phyloP scores from a whole-genome alignment of 1,140 invertebrate species.

The Lanistes nyassanus region DNA sequence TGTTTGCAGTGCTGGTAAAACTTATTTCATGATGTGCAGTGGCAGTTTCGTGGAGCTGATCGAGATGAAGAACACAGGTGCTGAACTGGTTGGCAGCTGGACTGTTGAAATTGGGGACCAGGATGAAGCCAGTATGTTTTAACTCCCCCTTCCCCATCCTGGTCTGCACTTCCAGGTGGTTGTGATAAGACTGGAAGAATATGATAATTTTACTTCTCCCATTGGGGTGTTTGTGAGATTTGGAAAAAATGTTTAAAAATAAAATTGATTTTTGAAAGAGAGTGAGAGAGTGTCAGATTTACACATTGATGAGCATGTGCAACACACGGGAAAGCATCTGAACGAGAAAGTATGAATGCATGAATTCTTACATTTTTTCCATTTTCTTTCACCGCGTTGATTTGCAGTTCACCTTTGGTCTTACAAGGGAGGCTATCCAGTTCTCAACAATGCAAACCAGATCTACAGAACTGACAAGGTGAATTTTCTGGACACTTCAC shows the following conservation, averaged over 20 bases:
- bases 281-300: too few relatives aligned
- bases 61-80: constrained; percentile 67
- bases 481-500: constrained; percentile 33
- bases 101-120: constrained; percentile 93
- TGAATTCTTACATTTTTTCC: too few relatives aligned
- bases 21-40: constrained; percentile 69
- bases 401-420: constrained; percentile 87
- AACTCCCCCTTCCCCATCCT: too few relatives aligned
- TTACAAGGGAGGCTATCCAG: constrained; percentile 90
- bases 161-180: too few relatives aligned
- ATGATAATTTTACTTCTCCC: too few relatives aligned
- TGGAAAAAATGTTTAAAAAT: too few relatives aligned
- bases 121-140: constrained; percentile 82
- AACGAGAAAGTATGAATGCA: too few relatives aligned
- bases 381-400: neutral
- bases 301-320: too few relatives aligned
- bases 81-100: constrained; percentile 70
- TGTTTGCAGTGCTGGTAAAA: neutral
- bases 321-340: too few relatives aligned
- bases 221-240: too few relatives aligned
- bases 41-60: constrained; percentile 83
- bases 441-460: constrained; percentile 82
- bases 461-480: constrained; percentile 80
- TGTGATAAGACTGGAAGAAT: too few relatives aligned
- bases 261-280: too few relatives aligned